phyloP scores from a whole-genome alignment of 1,140 invertebrate species.

The Trachelipus rathkii region DNA sequence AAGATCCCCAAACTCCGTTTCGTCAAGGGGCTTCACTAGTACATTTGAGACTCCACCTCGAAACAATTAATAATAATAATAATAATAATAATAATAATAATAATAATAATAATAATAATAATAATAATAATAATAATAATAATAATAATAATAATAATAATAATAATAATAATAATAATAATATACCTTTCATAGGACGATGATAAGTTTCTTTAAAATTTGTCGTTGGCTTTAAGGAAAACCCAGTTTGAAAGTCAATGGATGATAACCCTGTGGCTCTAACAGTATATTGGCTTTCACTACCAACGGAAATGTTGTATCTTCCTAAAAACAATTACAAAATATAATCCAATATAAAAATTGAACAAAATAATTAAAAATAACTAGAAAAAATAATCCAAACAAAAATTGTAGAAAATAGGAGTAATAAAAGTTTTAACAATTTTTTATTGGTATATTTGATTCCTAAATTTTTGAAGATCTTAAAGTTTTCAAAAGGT shows the following conservation, averaged over 20 bases:
- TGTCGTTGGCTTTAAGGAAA: conserved; percentile 57
- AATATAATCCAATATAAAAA: too few species aligned
- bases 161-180: too few species aligned
- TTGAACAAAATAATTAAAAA: conserved; percentile 45
- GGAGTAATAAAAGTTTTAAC: too few species aligned
- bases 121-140: too few species aligned
- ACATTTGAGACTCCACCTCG: conserved; percentile 55
- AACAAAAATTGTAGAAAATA: too few species aligned
- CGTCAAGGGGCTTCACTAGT: conserved; percentile 54
- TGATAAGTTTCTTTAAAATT: conserved; percentile 57
- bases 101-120: too few species aligned
- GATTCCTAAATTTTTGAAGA: too few species aligned
- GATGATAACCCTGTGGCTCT: conserved; percentile 63
- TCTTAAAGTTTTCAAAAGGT: too few species aligned
- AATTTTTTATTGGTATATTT: too few species aligned
- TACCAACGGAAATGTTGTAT: conserved; percentile 58
- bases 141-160: neutral
- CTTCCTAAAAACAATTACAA: conserved; percentile 42
- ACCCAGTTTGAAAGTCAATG: conserved; percentile 64
- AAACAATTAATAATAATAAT: too few species aligned
- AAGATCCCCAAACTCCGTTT: conserved; percentile 50
- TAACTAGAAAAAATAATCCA: too few species aligned
- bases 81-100: too few species aligned
- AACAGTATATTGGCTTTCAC: conserved; percentile 60
- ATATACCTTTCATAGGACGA: conserved; percentile 61